Evolutionary conservation across 2,888 invertebrate species (phyloP).

Genomic region (Dinocampus coccinellae): DNA sequence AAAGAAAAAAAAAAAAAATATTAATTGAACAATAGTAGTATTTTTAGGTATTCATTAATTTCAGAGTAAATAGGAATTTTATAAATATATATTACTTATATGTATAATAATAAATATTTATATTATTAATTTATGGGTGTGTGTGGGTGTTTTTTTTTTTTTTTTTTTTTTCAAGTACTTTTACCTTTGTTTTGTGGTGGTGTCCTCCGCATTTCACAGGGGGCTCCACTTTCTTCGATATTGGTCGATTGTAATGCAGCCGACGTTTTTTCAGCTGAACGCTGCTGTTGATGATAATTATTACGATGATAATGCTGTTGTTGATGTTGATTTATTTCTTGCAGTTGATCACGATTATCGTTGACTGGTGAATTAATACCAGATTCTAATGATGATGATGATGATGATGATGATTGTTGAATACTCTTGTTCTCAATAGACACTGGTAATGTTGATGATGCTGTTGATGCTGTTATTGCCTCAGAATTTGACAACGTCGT

Average conservation of each 20-base stretch:
- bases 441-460: slow-evolving; percentile 49
- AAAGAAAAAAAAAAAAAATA: too few species aligned
- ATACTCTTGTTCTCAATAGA: too few species aligned
- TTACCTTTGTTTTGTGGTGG: slow-evolving; percentile 74
- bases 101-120: background rate
- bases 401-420: background rate
- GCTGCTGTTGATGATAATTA: slow-evolving; percentile 49
- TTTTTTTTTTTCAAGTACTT: slow-evolving; percentile 38
- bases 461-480: slow-evolving; percentile 43
- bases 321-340: slow-evolving; percentile 35
- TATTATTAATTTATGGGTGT: background rate
- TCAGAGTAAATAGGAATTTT: too few species aligned
- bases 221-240: slow-evolving; percentile 62
- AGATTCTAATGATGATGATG: slow-evolving; percentile 54
- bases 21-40: too few species aligned
- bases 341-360: slow-evolving; percentile 45
- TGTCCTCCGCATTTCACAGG: slow-evolving; percentile 73
- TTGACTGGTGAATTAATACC: slow-evolving; percentile 42
- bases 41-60: too few species aligned
- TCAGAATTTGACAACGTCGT: slow-evolving; percentile 47
- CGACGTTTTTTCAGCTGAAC: slow-evolving; percentile 51
- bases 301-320: slow-evolving; percentile 49
- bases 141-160: too few species aligned
- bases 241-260: slow-evolving; percentile 50
- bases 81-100: too few species aligned